Evolutionary conservation across 2,888 invertebrate genomes (phyloP).

Genomic region (Zaprionus obscuricornis): DNA sequence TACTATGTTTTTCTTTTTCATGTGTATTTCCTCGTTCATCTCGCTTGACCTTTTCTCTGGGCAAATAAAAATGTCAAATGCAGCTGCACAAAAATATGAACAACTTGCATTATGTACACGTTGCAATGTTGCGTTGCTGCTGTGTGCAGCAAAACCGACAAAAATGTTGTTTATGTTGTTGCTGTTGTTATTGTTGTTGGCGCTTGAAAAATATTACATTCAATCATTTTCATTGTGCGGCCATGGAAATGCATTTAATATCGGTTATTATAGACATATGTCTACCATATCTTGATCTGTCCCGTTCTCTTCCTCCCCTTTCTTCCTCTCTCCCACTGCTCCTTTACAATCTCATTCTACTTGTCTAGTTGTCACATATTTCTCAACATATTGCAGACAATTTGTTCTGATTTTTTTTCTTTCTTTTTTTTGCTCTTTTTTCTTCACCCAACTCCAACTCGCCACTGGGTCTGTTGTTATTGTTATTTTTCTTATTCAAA

Average conservation of each 20-base stretch:
- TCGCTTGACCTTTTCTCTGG: no score
- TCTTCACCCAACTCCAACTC: no score
- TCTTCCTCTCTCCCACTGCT: neutral
- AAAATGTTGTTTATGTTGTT: no score
- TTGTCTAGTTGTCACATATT: conserved; percentile 28
- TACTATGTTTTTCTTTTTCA: no score
- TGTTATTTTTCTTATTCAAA: conserved; percentile 25
- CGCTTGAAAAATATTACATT: conserved; percentile 46
- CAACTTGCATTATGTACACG: no score
- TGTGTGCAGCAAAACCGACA: no score
- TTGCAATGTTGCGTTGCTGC: no score
- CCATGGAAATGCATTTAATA: conserved; percentile 63
- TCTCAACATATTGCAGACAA: conserved; percentile 55
- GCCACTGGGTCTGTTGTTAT: conserved; percentile 17
- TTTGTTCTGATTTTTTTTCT: conserved; percentile 32
- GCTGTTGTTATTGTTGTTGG: no score
- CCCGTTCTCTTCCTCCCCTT: neutral
- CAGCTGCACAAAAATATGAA: no score
- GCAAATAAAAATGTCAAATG: no score
- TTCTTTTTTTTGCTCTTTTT: neutral
- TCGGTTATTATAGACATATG: conserved; percentile 56
- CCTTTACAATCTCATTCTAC: neutral
- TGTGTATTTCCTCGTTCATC: no score
- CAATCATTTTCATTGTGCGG: conserved; percentile 65
- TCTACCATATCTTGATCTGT: neutral